These are phyloP conservation scores for Eustalomyia histrio DNA, from an alignment of 2,888 invertebrate species.

Conservation along the genomic window DNA sequence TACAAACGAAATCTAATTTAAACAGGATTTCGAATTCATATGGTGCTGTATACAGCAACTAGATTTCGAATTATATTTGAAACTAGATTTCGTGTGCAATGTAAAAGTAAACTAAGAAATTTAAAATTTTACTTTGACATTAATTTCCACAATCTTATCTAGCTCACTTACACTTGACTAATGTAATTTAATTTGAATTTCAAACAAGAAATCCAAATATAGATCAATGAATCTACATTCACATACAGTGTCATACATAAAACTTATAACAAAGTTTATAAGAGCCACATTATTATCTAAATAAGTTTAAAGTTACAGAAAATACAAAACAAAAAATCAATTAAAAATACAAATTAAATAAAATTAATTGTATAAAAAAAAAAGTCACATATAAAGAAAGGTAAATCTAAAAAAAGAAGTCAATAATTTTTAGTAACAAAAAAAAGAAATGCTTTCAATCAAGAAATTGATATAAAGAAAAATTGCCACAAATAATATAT, in stretches of 20 bases:
- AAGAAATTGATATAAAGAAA: background rate
- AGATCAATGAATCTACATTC: background rate
- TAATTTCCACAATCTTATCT: too few relatives aligned
- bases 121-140: too few relatives aligned
- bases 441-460: background rate
- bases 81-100: too few relatives aligned
- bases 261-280: constrained; percentile 47
- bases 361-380: constrained; percentile 30
- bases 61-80: too few relatives aligned
- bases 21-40: too few relatives aligned
- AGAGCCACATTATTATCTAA: constrained; percentile 46
- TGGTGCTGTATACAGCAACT: too few relatives aligned
- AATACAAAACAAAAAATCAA: constrained; percentile 54
- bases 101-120: too few relatives aligned
- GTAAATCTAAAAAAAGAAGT: background rate
- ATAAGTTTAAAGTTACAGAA: constrained; percentile 57
- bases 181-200: constrained; percentile 14
- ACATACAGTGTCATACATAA: constrained; percentile 59
- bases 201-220: background rate
- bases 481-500: background rate
- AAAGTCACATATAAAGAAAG: constrained; percentile 43
- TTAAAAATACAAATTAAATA: constrained; percentile 44
- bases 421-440: background rate
- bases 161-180: too few relatives aligned
- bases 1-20: too few relatives aligned